These are phyloP conservation scores for Griposia aprilina DNA, from an alignment of 2,888 invertebrate species.

Conservation along the genomic window DNA sequence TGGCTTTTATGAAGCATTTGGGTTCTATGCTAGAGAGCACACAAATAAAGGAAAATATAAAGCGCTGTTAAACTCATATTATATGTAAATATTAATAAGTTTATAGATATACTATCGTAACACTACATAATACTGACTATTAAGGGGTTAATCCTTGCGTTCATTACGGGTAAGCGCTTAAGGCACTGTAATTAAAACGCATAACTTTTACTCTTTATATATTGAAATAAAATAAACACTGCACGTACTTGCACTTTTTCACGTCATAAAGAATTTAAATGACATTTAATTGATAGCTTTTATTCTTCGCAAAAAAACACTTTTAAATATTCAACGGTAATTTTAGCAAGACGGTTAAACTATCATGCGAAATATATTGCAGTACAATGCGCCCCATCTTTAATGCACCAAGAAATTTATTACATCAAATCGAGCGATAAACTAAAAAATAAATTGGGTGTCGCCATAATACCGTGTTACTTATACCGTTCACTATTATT, in stretches of 20 bases:
- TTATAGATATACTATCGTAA: constrained; percentile 39
- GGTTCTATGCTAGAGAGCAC: constrained; percentile 59
- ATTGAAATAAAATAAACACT: constrained; percentile 46
- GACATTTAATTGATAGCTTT: constrained; percentile 27
- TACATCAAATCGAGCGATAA: constrained; percentile 76
- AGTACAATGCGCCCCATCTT: constrained; percentile 74
- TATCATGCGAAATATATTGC: constrained; percentile 73
- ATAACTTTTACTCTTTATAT: constrained; percentile 30
- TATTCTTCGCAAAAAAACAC: constrained; percentile 28
- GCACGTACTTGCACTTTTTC: constrained; percentile 18
- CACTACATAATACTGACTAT: constrained; percentile 38
- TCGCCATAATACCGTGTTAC: constrained; percentile 72
- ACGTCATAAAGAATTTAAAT: constrained; percentile 15
- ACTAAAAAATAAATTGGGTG: constrained; percentile 81
- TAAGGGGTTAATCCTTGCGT: constrained; percentile 23
- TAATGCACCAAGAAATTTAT: constrained; percentile 77
- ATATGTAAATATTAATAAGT: constrained; percentile 35
- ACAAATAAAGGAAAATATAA: constrained; percentile 47
- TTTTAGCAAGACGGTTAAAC: constrained; percentile 68
- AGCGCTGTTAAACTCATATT: constrained; percentile 45
- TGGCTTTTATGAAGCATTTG: constrained; percentile 45
- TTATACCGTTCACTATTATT: constrained; percentile 64
- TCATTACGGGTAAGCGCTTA: constrained; percentile 22
- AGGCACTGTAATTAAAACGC: constrained; percentile 35
- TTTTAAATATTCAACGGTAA: constrained; percentile 67